Evolutionary conservation across 1,140 invertebrate genomes (phyloP).

Genomic region (Asobara japonica): DNA sequence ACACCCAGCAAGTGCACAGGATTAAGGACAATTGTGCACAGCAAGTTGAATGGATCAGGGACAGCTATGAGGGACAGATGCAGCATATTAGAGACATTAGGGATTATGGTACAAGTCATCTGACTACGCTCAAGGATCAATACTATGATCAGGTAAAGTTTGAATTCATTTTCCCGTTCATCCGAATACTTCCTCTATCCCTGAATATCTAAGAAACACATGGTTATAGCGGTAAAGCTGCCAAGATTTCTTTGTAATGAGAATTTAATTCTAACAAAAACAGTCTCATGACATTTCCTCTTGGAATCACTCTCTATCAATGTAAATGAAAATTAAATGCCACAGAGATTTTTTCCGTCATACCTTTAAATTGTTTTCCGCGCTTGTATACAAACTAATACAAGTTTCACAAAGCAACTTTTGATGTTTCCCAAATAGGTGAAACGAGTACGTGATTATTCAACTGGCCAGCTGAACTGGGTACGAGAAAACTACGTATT

Average conservation of each 20-base stretch:
- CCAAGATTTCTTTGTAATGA: no score
- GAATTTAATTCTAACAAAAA: no score
- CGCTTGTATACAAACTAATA: conserved; percentile 79
- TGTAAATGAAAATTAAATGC: no score
- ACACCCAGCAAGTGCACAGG: conserved; percentile 86
- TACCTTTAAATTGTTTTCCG: conserved; percentile 86
- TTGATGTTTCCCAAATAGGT: conserved; percentile 66
- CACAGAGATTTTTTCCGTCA: neutral
- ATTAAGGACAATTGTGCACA: conserved; percentile 93
- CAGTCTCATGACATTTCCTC: no score
- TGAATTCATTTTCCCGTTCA: conserved; percentile 29
- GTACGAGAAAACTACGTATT: conserved; percentile 95
- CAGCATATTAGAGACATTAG: conserved; percentile 88
- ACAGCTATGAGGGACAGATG: conserved; percentile 88
- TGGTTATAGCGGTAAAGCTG: no score
- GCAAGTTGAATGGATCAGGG: conserved; percentile 93
- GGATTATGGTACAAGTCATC: conserved; percentile 88
- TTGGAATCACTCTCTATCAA: no score
- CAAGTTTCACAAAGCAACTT: neutral
- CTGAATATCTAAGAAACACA: no score
- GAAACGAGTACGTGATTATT: conserved; percentile 88
- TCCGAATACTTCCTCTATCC: no score
- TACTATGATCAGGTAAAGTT: conserved; percentile 87
- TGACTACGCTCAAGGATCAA: conserved; percentile 87
- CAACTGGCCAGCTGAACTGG: conserved; percentile 88